phyloP scores from a whole-genome alignment of 2,797 vertebrate genomes.

The Atherinosoma microstoma region DNA sequence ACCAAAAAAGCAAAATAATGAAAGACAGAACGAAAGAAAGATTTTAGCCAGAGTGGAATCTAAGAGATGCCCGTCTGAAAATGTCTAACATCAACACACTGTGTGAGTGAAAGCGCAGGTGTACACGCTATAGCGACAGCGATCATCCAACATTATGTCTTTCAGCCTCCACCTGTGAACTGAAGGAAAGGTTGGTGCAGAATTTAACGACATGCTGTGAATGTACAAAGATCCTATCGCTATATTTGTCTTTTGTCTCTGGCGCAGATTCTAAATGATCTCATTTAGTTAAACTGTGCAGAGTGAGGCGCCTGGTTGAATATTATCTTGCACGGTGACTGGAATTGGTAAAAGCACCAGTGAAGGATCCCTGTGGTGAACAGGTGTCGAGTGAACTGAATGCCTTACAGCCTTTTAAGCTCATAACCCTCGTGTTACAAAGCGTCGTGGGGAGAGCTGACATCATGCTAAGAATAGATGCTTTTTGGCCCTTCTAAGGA shows the following conservation, averaged over 20 bases:
- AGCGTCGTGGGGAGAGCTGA: neutral
- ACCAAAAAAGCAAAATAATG: no score
- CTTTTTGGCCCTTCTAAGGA: neutral
- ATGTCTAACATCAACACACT: neutral
- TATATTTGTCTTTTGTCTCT: constrained; percentile 37
- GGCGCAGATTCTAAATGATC: constrained; percentile 37
- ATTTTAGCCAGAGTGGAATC: neutral
- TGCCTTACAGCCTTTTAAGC: neutral
- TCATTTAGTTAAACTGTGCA: constrained; percentile 34
- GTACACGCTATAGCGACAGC: neutral
- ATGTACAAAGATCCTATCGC: constrained; percentile 10
- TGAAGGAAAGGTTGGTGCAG: constrained; percentile 31
- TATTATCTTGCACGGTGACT: constrained; percentile 17
- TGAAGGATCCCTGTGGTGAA: neutral
- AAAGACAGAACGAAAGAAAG: constrained; percentile 8
- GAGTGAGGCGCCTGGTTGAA: neutral
- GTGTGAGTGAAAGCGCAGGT: constrained; percentile 23
- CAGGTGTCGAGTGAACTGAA: constrained; percentile 4
- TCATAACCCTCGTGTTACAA: neutral
- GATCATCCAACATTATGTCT: neutral
- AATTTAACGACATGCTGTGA: constrained; percentile 37
- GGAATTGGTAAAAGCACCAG: neutral
- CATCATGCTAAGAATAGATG: neutral
- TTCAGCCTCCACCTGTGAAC: constrained; percentile 22
- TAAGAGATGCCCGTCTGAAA: neutral